phyloP scores from a whole-genome alignment of 2,113 vertebrate genomes.

The Limanda limanda region DNA sequence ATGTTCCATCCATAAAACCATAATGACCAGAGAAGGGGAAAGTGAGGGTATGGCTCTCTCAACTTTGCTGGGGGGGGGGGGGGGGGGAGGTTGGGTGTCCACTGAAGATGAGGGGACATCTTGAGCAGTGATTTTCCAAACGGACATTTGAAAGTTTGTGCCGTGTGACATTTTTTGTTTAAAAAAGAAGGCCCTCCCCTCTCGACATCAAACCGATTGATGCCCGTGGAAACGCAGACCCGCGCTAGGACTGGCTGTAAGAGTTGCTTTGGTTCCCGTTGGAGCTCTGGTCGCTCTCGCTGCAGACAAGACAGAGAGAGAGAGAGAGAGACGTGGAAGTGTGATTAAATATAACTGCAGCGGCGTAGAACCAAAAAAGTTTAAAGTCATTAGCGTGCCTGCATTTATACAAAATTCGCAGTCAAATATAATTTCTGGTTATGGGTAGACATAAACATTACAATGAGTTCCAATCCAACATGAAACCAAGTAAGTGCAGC shows the following conservation, averaged over 20 bases:
- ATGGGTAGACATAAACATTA: too few species aligned
- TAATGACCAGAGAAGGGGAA: slow-evolving; percentile 20
- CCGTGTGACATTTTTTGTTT: slow-evolving; percentile 15
- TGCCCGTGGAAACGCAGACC: not conserved
- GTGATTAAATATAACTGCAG: not conserved
- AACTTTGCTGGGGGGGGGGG: not conserved
- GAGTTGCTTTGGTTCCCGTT: slow-evolving; percentile 98
- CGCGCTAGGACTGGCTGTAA: slow-evolving; percentile 93
- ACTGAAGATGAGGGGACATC: not conserved
- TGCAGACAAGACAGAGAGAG: slow-evolving; percentile 67
- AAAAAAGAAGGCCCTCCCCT: slow-evolving; percentile 7
- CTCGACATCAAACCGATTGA: slow-evolving; percentile 30
- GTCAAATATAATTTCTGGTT: too few species aligned
- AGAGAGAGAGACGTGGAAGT: not conserved
- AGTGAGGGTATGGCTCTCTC: slow-evolving; percentile 19
- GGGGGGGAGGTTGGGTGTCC: not conserved
- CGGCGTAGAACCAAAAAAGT: not conserved
- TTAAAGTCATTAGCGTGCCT: not conserved
- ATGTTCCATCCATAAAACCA: slow-evolving; percentile 24
- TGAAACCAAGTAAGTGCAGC: not conserved
- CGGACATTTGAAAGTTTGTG: slow-evolving; percentile 34
- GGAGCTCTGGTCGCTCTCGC: slow-evolving; percentile 98
- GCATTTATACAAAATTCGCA: too few species aligned
- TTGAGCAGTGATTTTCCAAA: not conserved
- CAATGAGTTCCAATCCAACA: too few species aligned